Evolutionary conservation across 1,140 invertebrate genomes (phyloP).

Genomic region (Neodiprion pinetum): DNA sequence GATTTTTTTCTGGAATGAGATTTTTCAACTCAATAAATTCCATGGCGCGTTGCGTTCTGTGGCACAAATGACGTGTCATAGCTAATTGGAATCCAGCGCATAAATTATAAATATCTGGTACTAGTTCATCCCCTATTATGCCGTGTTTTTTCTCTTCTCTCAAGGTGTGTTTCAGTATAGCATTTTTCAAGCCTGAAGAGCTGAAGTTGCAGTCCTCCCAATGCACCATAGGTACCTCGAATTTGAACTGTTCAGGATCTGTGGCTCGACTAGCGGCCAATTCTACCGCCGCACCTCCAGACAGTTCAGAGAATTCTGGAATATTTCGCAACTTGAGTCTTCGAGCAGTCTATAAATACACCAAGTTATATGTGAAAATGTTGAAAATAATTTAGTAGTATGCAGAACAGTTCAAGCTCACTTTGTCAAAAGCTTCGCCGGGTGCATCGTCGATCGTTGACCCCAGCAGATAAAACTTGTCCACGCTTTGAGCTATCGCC

Average conservation of each 20-base stretch:
- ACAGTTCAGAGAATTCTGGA: slow-evolving; percentile 72
- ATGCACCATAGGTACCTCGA: slow-evolving; percentile 67
- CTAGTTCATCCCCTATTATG: slow-evolving; percentile 69
- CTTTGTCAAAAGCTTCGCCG: slow-evolving; percentile 92
- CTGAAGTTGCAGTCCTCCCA: slow-evolving; percentile 85
- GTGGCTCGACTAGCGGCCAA: slow-evolving; percentile 73
- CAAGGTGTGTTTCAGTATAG: slow-evolving; percentile 62
- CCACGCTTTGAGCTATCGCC: slow-evolving; percentile 76
- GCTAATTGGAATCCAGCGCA: slow-evolving; percentile 85
- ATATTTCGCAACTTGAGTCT: slow-evolving; percentile 85
- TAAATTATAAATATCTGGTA: slow-evolving; percentile 83
- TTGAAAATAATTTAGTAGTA: slow-evolving; percentile 23
- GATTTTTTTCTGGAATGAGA: slow-evolving; percentile 65
- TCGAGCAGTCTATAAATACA: slow-evolving; percentile 73
- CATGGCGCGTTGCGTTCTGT: slow-evolving; percentile 83
- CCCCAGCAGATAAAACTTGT: slow-evolving; percentile 83
- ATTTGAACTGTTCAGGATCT: slow-evolving; percentile 72
- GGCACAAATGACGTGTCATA: slow-evolving; percentile 80
- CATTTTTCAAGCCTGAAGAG: slow-evolving; percentile 77
- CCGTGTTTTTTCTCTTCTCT: slow-evolving; percentile 68
- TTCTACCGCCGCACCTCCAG: slow-evolving; percentile 89
- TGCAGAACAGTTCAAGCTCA: slow-evolving; percentile 43
- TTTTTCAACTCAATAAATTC: slow-evolving; percentile 72
- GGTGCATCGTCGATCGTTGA: slow-evolving; percentile 84
- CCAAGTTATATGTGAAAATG: slow-evolving; percentile 18